Evolutionary conservation across 2,113 vertebrate species (phyloP), one percentile per base, ranked within the genome.

Genomic region (Lanius collurio): DNA sequence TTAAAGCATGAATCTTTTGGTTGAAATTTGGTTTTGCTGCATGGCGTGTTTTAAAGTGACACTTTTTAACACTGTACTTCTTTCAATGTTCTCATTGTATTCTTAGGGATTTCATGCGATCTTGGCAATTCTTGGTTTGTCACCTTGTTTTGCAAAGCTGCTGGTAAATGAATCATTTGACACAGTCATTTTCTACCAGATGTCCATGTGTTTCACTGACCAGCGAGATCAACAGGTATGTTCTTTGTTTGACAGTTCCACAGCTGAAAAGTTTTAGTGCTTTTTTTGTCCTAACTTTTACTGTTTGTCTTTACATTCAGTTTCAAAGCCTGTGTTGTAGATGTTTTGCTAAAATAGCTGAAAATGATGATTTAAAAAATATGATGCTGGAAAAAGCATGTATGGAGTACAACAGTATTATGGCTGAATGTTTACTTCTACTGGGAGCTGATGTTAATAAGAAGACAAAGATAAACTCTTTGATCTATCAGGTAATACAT

Each of bases 351-450:
- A 99, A 98, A 97, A 97, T 99, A 97, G 98, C 98, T 78, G 65
- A 96, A 68, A 98, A 99, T 50, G 90, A 98, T 3, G 98, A 98
- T 71, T 96, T 99, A 41, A 98, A 98, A 96, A 98, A 97, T 88
- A 79, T 35, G n/a, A 98, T 99, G 98, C 97, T 99, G 81, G 98
- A 99, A 92, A 99, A 98, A 94, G 99, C 99, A 1, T 99, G 99
- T 64, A 87, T 96, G 46, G 98, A 99, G 53, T 97, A 97, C 37
- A 98, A 99, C 22, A 97, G 97, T 13, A 55, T 95, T 57, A 98
- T 99, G 98, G 98, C 98, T 12, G 99, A 99, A 94, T 99, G 99
- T 91, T 97, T 99, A 56, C 98, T 99, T 52, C 97, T 98, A 1
- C 91, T 99, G 90, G 99, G 99, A 50, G 99, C 99, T 8, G 99